Evolutionary conservation across 2,888 invertebrate species (phyloP).

Genomic region (Eilema depressum): DNA sequence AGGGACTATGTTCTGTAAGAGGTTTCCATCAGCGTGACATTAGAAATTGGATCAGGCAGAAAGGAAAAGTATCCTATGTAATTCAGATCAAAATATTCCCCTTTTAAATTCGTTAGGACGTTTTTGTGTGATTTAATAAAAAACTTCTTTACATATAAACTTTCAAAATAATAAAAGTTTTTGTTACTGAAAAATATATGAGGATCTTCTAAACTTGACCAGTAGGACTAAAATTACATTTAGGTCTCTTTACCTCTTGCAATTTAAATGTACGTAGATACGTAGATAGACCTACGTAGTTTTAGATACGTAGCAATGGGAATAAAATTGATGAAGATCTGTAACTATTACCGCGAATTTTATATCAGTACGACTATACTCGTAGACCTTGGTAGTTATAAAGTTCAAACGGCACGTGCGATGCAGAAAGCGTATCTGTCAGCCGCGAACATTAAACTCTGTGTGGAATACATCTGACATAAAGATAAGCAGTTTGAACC

Average conservation of each 20-base stretch:
- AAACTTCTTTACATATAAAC: neutral
- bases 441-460: constrained; percentile 61
- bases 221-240: neutral
- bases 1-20: neutral
- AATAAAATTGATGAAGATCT: neutral
- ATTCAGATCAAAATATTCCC: neutral
- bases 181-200: neutral
- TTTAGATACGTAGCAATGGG: neutral
- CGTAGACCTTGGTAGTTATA: constrained; percentile 56
- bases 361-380: constrained; percentile 14
- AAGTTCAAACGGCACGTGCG: constrained; percentile 70
- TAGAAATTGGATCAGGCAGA: no score
- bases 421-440: constrained; percentile 61
- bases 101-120: neutral
- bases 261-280: neutral
- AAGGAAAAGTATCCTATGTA: neutral
- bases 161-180: neutral
- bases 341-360: neutral
- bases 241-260: neutral
- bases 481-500: constrained; percentile 80
- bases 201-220: neutral
- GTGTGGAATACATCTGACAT: constrained; percentile 74
- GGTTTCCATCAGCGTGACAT: neutral
- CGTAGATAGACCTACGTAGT: no score
- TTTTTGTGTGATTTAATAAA: neutral